These are phyloP conservation scores for Ganaspis sp. DNA, from an alignment of 1,140 invertebrate genomes.

Conservation along the genomic window DNA sequence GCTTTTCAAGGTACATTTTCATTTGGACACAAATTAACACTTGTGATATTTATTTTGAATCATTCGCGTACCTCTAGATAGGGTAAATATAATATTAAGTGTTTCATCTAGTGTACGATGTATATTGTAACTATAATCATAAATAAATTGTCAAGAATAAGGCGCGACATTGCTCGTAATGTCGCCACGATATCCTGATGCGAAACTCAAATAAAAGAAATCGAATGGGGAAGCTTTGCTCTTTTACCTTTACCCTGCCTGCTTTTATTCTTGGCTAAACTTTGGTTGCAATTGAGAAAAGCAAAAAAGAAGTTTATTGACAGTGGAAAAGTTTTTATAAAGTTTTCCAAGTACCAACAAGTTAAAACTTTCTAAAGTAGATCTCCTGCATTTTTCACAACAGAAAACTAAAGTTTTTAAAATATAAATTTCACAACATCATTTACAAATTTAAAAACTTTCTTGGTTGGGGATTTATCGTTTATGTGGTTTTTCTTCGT, in stretches of 20 bases:
- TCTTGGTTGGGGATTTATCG: neutral
- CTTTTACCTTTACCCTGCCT: neutral
- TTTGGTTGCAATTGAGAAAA: neutral
- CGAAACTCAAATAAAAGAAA: slow-evolving; percentile 34
- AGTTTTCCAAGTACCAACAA: slow-evolving; percentile 1
- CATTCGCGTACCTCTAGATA: slow-evolving; percentile 54
- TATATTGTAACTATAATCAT: slow-evolving; percentile 72
- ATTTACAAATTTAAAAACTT: slow-evolving; percentile 7
- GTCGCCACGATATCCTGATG: slow-evolving; percentile 33
- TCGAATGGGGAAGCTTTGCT: neutral
- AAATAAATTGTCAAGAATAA: slow-evolving; percentile 68
- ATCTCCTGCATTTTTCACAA: slow-evolving; percentile 2
- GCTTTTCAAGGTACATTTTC: slow-evolving; percentile 21
- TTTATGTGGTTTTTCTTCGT: neutral
- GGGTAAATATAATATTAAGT: slow-evolving; percentile 68
- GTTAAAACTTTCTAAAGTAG: neutral
- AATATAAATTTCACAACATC: slow-evolving; percentile 11
- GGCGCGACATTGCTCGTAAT: slow-evolving; percentile 31
- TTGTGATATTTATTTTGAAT: neutral
- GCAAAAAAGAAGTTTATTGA: slow-evolving; percentile 3
- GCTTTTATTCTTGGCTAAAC: neutral
- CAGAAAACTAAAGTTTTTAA: neutral
- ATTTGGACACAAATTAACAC: neutral
- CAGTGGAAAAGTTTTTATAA: neutral
- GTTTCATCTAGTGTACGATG: slow-evolving; percentile 71